These are phyloP conservation scores for Tenthredo notha DNA, from an alignment of 2,888 invertebrate species.

Conservation along the genomic window DNA sequence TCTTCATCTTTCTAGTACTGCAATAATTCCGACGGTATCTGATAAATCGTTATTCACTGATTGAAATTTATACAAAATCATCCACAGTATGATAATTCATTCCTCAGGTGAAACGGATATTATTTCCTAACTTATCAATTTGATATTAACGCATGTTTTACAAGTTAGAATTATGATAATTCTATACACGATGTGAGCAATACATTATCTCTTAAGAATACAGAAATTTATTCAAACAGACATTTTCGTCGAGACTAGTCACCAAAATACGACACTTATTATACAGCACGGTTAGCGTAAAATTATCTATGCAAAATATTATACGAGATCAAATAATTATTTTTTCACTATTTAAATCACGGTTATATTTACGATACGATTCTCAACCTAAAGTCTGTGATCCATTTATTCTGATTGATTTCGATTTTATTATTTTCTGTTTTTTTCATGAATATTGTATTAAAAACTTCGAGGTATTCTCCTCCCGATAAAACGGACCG, in stretches of 20 bases:
- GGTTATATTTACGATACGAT: too few species aligned
- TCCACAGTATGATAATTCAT: too few species aligned
- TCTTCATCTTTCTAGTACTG: not conserved
- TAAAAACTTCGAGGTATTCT: not conserved
- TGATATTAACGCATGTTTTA: not conserved
- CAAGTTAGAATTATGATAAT: not conserved
- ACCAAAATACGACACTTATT: not conserved
- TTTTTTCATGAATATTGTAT: not conserved
- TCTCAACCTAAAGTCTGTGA: too few species aligned
- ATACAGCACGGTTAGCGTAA: too few species aligned
- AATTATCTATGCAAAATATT: too few species aligned
- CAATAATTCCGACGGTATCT: not conserved
- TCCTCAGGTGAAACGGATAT: not conserved
- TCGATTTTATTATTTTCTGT: not conserved
- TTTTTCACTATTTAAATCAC: too few species aligned
- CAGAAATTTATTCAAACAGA: not conserved
- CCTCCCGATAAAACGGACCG: not conserved
- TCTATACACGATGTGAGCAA: not conserved
- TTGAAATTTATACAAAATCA: too few species aligned
- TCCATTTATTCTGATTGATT: not conserved
- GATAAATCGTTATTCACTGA: not conserved
- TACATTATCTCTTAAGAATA: not conserved
- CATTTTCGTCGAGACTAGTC: not conserved
- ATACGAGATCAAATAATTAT: too few species aligned
- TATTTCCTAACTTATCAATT: not conserved